A percentile compares a stretch with the other conserved stretches of the same genome.
phyloP scores from a whole-genome alignment of 2,888 invertebrate species.

The Pyralis farinalis region DNA sequence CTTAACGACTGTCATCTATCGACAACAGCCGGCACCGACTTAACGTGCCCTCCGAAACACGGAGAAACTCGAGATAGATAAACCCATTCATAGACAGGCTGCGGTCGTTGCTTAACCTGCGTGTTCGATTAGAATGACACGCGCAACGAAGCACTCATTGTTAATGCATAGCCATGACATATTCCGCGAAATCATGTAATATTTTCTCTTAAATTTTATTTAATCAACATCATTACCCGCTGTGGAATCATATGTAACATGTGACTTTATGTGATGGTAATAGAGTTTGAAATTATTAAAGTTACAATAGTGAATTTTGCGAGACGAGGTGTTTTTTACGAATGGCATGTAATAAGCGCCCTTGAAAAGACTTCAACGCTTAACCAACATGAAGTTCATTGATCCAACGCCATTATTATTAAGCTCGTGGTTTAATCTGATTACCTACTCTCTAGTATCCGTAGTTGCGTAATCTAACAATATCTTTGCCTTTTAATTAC shows the following conservation, averaged over 20 bases:
- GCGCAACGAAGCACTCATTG: too few relatives aligned
- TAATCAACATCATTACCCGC: conserved; percentile 8
- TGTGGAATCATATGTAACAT: neutral
- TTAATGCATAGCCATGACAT: conserved; percentile 2
- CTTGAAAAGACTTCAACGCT: conserved; percentile 78
- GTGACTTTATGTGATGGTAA: neutral
- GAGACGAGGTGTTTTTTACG: conserved; percentile 31
- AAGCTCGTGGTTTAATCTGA: conserved; percentile 14
- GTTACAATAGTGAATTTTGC: conserved; percentile 15
- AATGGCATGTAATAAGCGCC: conserved; percentile 58
- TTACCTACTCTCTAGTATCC: conserved; percentile 10
- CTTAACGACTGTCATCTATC: too few relatives aligned
- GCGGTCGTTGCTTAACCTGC: too few relatives aligned
- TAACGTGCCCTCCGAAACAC: too few relatives aligned
- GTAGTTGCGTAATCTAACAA: conserved; percentile 10
- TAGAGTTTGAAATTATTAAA: neutral
- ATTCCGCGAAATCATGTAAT: conserved; percentile 1
- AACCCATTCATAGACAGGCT: too few relatives aligned
- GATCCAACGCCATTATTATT: conserved; percentile 32
- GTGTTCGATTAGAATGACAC: too few relatives aligned
- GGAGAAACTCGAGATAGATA: too few relatives aligned
- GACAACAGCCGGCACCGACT: too few relatives aligned
- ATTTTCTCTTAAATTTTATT: conserved; percentile 6
- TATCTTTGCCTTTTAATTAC: too few relatives aligned
- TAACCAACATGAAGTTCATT: conserved; percentile 58